Base-by-base conservation (phyloP, 2,888 invertebrate species). In the Ectemnius lituratus region DNA sequence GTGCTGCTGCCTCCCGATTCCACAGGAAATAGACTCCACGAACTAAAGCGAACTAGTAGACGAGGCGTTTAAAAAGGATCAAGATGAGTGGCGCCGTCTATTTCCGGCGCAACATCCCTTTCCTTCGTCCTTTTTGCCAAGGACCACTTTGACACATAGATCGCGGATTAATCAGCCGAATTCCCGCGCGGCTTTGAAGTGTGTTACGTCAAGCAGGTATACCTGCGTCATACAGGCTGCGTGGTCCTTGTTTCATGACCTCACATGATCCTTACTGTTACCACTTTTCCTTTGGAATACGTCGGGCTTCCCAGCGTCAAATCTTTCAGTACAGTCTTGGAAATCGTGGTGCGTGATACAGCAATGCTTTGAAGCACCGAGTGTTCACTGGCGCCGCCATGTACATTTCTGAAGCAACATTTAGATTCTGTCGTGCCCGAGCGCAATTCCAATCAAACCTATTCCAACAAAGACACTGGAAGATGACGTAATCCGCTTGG, bases 21-120 rank as follows among this genome's bases (percentile, higher is more conserved):
- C 70, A 63, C 69, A 61, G 69, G 76, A 83, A 75, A 81, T 78
- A 82, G 70, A 70, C 72, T 16, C 64, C 52, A 69, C 77, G 76
- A 66, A 72, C 62, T 64, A 76, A 70, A 83, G 76, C 64, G 60
- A 81, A 83, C 76, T 79, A 37, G 8, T 37, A 79, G 76, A 83
- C 57, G 67, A 76, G 80, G 79, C 74, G 64, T 77, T 76, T 79
- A 64, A 83, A 77, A 77, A 82, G 74, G 73, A 80, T 83, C 75
- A 77, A 73, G 72, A 73, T 74, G 67, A 81, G 58, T 56, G 57
- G 59, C 45, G 52, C 37, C 20, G 72, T 77, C 80, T 78, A 80
- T 82, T 82, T 77, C 59, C 65, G 67, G 68, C 20, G 18, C 64
- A 56, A 59, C 73, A 18, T 56, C 18, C 61, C 60, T 16, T 52